phyloP scores from a whole-genome alignment of 2,888 invertebrate genomes.

The Pyrrhia umbra region DNA sequence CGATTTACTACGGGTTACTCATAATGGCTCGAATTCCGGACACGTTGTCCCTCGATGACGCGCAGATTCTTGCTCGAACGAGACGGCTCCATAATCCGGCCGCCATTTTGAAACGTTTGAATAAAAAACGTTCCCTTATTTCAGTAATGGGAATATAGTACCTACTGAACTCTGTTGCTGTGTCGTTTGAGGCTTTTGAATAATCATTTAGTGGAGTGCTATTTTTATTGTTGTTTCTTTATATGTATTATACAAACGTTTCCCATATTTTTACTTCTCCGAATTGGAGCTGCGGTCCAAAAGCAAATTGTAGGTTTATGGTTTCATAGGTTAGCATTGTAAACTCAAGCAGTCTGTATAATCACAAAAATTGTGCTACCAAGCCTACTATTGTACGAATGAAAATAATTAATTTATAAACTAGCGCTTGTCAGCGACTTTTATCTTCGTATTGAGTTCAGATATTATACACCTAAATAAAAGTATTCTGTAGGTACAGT shows the following conservation, averaged over 20 bases:
- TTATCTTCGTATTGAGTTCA: too few species aligned
- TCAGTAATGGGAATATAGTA: conserved; percentile 54
- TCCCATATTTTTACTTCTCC: conserved; percentile 9
- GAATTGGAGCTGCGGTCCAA: not conserved
- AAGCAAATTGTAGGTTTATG: too few species aligned
- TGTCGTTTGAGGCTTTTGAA: conserved; percentile 47
- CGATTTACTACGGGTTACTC: conserved; percentile 64
- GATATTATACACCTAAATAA: too few species aligned
- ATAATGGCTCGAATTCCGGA: conserved; percentile 75
- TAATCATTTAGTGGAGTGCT: conserved; percentile 52
- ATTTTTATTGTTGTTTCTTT: conserved; percentile 33
- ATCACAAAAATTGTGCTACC: too few species aligned
- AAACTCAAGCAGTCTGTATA: too few species aligned
- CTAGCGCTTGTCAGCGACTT: too few species aligned
- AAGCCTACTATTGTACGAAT: too few species aligned
- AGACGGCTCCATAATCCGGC: conserved; percentile 43
- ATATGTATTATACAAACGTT: conserved; percentile 15
- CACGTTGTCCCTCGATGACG: conserved; percentile 74
- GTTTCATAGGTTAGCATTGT: not conserved
- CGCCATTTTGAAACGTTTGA: conserved; percentile 66
- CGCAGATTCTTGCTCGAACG: conserved; percentile 63
- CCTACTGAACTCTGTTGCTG: conserved; percentile 45
- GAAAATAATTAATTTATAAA: too few species aligned
- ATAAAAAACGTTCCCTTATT: conserved; percentile 61
- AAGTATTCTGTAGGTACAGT: not conserved